These are phyloP conservation scores for Hyperopisus bebe DNA, from an alignment of 2,113 vertebrate species.

Conservation along the genomic window DNA sequence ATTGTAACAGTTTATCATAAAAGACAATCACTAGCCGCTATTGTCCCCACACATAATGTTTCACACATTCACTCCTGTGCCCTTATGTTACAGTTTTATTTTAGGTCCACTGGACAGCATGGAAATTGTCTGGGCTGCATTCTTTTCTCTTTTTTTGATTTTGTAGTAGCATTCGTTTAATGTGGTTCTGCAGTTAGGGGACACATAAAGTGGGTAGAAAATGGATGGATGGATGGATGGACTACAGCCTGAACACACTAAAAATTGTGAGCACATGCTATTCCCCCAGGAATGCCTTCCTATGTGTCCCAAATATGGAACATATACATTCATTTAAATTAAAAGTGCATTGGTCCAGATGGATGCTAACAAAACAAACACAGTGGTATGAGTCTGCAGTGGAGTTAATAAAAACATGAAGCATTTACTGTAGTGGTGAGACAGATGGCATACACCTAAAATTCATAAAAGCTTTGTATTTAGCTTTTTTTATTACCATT, in stretches of 20 bases:
- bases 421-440: not conserved
- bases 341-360: not conserved
- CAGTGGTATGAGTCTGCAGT: not conserved
- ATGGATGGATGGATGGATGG: not conserved
- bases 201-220: not conserved
- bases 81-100: not conserved
- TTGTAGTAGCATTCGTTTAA: not conserved
- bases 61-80: not conserved
- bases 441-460: not conserved
- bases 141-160: not conserved
- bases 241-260: not conserved
- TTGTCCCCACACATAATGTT: not conserved
- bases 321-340: not conserved
- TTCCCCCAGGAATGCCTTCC: not conserved
- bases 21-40: not conserved
- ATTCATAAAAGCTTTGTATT: not conserved
- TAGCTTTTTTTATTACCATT: not conserved
- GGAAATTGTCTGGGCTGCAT: not conserved
- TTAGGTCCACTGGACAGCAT: not conserved
- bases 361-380: not conserved
- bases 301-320: not conserved
- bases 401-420: not conserved
- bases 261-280: not conserved
- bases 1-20: slow-evolving; percentile 1
- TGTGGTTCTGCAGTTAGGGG: not conserved